A percentile compares a stretch with the other conserved stretches of the same genome.
phyloP scores from a whole-genome alignment of 2,797 vertebrate species.

The Microctenopoma steveboyesi region DNA sequence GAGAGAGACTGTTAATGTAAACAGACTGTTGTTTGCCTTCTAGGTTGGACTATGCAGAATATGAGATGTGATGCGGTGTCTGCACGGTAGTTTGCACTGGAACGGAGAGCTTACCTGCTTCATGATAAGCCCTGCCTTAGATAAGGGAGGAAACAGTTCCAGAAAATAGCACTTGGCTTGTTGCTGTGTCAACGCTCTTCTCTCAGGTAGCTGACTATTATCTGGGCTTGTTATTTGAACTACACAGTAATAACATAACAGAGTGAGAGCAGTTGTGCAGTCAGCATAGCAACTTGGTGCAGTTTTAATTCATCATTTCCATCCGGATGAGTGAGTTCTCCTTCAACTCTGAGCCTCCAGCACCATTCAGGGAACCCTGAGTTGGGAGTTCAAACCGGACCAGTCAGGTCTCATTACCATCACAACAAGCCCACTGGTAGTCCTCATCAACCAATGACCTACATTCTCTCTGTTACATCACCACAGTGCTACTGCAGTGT shows the following conservation, averaged over 20 bases:
- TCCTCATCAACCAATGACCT: constrained; percentile 73
- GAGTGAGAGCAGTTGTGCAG: constrained; percentile 32
- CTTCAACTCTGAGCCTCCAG: constrained; percentile 60
- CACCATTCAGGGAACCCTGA: constrained; percentile 76
- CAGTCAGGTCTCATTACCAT: constrained; percentile 79
- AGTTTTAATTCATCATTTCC: constrained; percentile 60
- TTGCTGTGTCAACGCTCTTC: constrained; percentile 61
- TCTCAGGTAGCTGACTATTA: constrained; percentile 81
- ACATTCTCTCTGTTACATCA: constrained; percentile 77
- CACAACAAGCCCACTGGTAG: constrained; percentile 65
- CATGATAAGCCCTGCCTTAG: constrained; percentile 60
- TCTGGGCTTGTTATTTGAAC: constrained; percentile 57
- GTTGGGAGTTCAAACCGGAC: constrained; percentile 72
- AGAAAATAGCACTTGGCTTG: constrained; percentile 40
- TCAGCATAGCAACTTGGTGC: constrained; percentile 14
- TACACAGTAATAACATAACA: constrained; percentile 15
- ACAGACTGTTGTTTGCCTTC: constrained; percentile 73
- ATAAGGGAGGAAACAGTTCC: constrained; percentile 36
- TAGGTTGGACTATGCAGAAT: constrained; percentile 73
- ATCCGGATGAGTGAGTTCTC: constrained; percentile 64
- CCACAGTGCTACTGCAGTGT: constrained; percentile 71
- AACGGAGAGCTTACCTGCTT: constrained; percentile 44
- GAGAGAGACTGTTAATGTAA: constrained; percentile 67
- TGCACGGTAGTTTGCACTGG: constrained; percentile 11
- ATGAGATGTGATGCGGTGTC: constrained; percentile 30